Evolutionary conservation across 64 coral and sea anemone species (phyloP).

Genomic region (Platygyra sinensis): DNA sequence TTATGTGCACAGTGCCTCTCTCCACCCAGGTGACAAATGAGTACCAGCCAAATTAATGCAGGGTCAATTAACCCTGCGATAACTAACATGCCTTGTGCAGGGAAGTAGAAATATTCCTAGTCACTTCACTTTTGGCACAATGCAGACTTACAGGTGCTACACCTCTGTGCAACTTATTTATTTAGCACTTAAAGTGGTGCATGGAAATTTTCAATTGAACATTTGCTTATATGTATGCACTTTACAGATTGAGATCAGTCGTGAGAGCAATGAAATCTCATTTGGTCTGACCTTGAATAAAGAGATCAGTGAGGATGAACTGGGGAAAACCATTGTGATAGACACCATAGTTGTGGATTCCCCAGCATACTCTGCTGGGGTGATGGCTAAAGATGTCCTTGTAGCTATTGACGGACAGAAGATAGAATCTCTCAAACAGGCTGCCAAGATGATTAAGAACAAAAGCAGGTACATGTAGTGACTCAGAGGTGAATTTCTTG

Average conservation of each 20-base stretch:
- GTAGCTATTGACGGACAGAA: constrained; percentile 85
- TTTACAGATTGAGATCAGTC: constrained; percentile 83
- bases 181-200: too few species aligned
- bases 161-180: too few species aligned
- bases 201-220: too few species aligned
- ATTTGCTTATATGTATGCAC: neutral
- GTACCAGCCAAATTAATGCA: too few species aligned
- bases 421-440: constrained; percentile 91
- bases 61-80: too few species aligned
- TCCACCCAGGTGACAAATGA: too few species aligned
- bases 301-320: constrained; percentile 68
- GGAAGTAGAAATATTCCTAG: too few species aligned
- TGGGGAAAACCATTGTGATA: constrained; percentile 83
- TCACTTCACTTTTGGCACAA: too few species aligned
- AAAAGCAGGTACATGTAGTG: constrained; percentile 86
- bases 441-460: constrained; percentile 89
- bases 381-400: constrained; percentile 83
- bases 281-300: constrained; percentile 94
- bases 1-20: too few species aligned
- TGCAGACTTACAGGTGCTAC: too few species aligned
- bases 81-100: too few species aligned
- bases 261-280: constrained; percentile 73
- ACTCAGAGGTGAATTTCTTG: neutral
- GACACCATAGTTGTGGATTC: constrained; percentile 75
- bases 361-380: constrained; percentile 66